These are phyloP conservation scores for Cerastis leucographa DNA, from an alignment of 2,888 invertebrate species.

Conservation along the genomic window DNA sequence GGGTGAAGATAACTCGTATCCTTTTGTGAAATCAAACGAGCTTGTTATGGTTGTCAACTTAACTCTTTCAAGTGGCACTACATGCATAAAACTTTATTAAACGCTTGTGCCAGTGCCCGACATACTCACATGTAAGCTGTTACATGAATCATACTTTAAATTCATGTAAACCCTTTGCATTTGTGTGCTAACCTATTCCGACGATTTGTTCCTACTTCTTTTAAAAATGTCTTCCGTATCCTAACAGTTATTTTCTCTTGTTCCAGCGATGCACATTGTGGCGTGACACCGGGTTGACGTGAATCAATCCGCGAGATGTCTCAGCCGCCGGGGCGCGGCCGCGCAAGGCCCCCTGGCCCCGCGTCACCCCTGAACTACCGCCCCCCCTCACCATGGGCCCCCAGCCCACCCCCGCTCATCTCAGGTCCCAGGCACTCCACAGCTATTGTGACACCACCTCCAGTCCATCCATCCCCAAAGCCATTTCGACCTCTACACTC, in stretches of 20 bases:
- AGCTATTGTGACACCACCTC: constrained; percentile 90
- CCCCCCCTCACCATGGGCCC: constrained; percentile 94
- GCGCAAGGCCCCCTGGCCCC: constrained; percentile 85
- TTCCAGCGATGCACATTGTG: constrained; percentile 89
- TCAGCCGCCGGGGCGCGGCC: constrained; percentile 89
- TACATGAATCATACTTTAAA: not conserved
- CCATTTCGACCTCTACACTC: constrained; percentile 88
- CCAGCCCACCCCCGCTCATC: constrained; percentile 93
- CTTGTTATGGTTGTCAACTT: not conserved
- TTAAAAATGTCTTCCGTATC: not conserved
- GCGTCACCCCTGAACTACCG: constrained; percentile 92
- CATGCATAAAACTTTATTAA: not conserved
- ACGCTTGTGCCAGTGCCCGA: not conserved
- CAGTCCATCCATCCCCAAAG: constrained; percentile 90
- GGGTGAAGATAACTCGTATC: not conserved
- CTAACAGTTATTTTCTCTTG: constrained; percentile 70
- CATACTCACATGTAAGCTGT: not conserved
- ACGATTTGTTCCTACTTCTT: not conserved
- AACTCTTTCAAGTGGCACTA: not conserved
- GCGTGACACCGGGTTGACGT: constrained; percentile 90
- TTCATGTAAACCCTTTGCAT: not conserved
- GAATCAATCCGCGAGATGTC: constrained; percentile 89
- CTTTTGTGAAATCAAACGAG: not conserved
- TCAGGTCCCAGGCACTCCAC: constrained; percentile 91
- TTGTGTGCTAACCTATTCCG: not conserved